These are phyloP conservation scores for Nephrotoma guestfalica DNA, from an alignment of 2,888 invertebrate genomes.

Conservation along the genomic window DNA sequence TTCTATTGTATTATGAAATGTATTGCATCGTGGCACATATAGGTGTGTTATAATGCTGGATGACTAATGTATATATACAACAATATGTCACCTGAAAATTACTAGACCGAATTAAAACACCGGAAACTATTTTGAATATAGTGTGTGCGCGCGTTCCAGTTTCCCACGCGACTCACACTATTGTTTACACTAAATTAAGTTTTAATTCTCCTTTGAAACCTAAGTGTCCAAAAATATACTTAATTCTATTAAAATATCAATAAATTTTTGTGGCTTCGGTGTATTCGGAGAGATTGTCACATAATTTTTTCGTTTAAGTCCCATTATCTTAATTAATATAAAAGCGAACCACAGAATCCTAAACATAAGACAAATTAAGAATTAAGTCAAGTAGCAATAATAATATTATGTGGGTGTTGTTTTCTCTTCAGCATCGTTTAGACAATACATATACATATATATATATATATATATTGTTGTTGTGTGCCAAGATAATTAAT, in stretches of 20 bases:
- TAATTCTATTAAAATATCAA: neutral
- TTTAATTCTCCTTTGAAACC: neutral
- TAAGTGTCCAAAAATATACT: neutral
- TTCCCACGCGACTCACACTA: neutral
- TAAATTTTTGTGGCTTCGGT: neutral
- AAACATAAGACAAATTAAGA: neutral
- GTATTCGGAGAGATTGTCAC: neutral
- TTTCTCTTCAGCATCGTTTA: neutral
- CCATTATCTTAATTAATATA: neutral
- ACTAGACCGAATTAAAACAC: neutral
- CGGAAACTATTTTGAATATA: neutral
- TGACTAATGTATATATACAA: neutral
- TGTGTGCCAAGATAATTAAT: neutral
- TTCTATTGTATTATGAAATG: neutral
- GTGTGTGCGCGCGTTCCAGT: neutral
- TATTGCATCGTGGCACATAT: neutral
- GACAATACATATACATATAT: too few species aligned
- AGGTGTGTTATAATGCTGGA: neutral
- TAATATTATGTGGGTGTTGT: neutral
- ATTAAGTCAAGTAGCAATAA: neutral
- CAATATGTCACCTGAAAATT: neutral
- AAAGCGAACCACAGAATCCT: neutral
- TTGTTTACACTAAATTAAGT: neutral
- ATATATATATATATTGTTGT: neutral
- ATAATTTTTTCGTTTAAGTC: neutral